phyloP scores from a whole-genome alignment of 2,797 vertebrate genomes.

The Hyperoplus lanceolatus region DNA sequence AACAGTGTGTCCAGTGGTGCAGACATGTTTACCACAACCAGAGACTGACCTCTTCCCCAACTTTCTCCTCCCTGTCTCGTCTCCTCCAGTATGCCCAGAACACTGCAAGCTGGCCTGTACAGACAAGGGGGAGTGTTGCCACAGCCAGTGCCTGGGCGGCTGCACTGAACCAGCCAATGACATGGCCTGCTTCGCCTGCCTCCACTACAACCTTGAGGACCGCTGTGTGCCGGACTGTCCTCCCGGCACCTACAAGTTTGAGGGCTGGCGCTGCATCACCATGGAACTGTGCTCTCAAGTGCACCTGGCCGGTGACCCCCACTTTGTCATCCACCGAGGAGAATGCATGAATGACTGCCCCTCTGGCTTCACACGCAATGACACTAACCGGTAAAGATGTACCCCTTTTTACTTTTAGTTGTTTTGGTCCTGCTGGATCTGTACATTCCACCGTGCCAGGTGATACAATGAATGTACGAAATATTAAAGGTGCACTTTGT shows the following conservation, averaged over 20 bases:
- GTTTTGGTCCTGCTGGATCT: slow-evolving; percentile 18
- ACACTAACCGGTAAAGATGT: slow-evolving; percentile 89
- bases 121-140: slow-evolving; percentile 92
- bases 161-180: slow-evolving; percentile 90
- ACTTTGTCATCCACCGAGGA: slow-evolving; percentile 94
- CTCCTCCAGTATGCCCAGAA: slow-evolving; percentile 90
- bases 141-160: slow-evolving; percentile 95
- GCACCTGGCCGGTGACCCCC: slow-evolving; percentile 84
- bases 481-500: neutral
- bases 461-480: slow-evolving; percentile 20
- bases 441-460: too few relatives aligned
- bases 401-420: slow-evolving; percentile 34
- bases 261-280: slow-evolving; percentile 98
- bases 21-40: slow-evolving; percentile 1
- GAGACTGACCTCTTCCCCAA: slow-evolving; percentile 41
- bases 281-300: slow-evolving; percentile 91
- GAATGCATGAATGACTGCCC: slow-evolving; percentile 96
- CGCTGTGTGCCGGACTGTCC: slow-evolving; percentile 93
- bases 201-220: slow-evolving; percentile 92
- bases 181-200: slow-evolving; percentile 92
- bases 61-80: slow-evolving; percentile 41
- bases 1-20: slow-evolving; percentile 7
- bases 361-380: slow-evolving; percentile 93
- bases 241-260: slow-evolving; percentile 92
- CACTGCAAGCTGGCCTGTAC: slow-evolving; percentile 92